Conservation (phyloP, 2,113 vertebrate genomes). For the Sander lucioperca region DNA sequence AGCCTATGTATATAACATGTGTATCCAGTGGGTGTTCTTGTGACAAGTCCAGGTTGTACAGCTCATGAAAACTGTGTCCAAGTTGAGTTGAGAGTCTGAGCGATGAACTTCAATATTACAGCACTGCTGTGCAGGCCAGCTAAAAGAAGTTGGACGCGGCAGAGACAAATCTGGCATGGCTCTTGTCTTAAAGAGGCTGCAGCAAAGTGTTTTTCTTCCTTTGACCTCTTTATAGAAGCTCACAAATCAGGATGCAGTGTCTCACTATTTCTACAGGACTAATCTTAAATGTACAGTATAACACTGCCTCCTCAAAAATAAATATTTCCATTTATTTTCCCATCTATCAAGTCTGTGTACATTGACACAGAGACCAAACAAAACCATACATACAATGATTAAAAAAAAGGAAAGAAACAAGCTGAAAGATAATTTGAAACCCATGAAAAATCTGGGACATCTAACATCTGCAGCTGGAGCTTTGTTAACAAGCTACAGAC, state of each 20-base stretch:
- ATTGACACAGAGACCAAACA: slow-evolving; percentile 38
- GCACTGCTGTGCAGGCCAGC: background rate
- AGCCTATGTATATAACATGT: background rate
- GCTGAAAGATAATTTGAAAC: slow-evolving; percentile 8
- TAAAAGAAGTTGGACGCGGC: slow-evolving; percentile 19
- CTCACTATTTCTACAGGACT: background rate
- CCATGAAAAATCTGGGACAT: slow-evolving; percentile 24
- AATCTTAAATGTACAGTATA: slow-evolving; percentile 14
- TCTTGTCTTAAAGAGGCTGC: slow-evolving; percentile 27
- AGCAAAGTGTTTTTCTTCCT: slow-evolving; percentile 34
- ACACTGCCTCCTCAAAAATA: slow-evolving; percentile 11
- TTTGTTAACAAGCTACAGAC: slow-evolving; percentile 18
- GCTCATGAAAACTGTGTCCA: slow-evolving; percentile 29
- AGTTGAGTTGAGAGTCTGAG: slow-evolving; percentile 21
- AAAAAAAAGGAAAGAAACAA: slow-evolving; percentile 11
- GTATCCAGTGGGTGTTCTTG: background rate
- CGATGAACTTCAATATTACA: slow-evolving; percentile 23
- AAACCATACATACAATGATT: slow-evolving; percentile 29
- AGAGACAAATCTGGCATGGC: slow-evolving; percentile 35
- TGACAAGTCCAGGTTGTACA: slow-evolving; percentile 20
- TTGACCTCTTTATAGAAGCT: slow-evolving; percentile 38
- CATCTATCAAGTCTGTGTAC: slow-evolving; percentile 38
- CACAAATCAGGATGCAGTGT: slow-evolving; percentile 52
- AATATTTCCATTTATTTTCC: slow-evolving; percentile 23
- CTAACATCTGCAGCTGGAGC: slow-evolving; percentile 36